Evolutionary conservation across 2,113 vertebrate genomes (phyloP).

Genomic region (Panthera tigris): DNA sequence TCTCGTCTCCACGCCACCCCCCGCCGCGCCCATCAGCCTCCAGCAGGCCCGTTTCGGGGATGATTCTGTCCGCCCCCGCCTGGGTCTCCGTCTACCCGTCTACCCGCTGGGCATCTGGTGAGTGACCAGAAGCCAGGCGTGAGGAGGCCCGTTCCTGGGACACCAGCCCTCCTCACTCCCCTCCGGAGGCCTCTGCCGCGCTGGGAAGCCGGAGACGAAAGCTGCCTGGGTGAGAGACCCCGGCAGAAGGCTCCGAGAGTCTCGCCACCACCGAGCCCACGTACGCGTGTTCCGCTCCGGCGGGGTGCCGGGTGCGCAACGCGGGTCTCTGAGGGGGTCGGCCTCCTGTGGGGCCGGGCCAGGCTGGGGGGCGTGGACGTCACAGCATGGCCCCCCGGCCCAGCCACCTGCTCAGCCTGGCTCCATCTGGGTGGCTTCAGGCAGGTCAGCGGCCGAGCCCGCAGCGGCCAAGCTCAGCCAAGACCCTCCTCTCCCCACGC

Average conservation of each 20-base stretch:
- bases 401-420: conserved; percentile 75
- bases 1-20: not conserved
- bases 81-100: not conserved
- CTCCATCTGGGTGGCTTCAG: conserved; percentile 75
- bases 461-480: conserved; percentile 54
- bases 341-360: conserved; percentile 21
- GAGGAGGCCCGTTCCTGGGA: not conserved
- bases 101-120: not conserved
- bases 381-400: not conserved
- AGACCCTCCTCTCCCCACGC: conserved; percentile 62
- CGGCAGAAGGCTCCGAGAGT: not conserved
- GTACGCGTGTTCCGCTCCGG: not conserved
- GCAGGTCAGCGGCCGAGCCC: conserved; percentile 60
- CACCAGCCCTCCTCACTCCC: not conserved
- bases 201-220: not conserved
- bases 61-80: not conserved
- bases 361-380: conserved; percentile 52
- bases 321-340: not conserved
- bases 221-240: not conserved
- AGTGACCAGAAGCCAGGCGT: not conserved
- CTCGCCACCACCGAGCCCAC: accelerated
- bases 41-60: not conserved
- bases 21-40: not conserved
- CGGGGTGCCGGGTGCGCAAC: not conserved
- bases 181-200: not conserved